Base-by-base conservation (phyloP, 2,888 invertebrate genomes). In the Caenorhabditis drosophilae region DNA sequence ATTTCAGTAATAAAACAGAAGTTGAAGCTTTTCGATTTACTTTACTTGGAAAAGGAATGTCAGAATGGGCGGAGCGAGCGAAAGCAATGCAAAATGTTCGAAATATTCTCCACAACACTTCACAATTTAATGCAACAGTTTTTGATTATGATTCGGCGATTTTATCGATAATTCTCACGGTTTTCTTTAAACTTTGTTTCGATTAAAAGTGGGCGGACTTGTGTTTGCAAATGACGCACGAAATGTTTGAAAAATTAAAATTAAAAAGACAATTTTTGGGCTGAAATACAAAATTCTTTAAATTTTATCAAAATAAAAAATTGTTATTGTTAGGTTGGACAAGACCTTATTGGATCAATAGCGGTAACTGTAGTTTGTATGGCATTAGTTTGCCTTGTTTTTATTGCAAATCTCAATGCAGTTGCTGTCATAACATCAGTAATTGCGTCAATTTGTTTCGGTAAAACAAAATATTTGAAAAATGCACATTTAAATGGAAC, bases 51-150 rank as follows among this genome's bases (percentile, higher is more conserved):
- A 56, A 67, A 26, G 75, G 77, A 44, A 78, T 81, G 79, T 67
- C 79, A n/a, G 80, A 82, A 49, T 82, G 82, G 82, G 77, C 75
- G 23, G 73, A 73, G 35, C 47, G 81, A 20, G 81, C 81, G 7
- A 56, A 72, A 36, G 67, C 68, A 7, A 66, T 74, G 55, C 58
- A 67, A 15, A 45, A 68, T 18, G 58, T 70, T 20, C 60, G 73
- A 23, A 48, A 51, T 4, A 58, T 61, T 20, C 67, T 73, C 20
- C 42, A 60, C 44, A 44, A 56, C 16, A 73, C 67, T 36, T 64
- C 72, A 3, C 52, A 71, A 23, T 80, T 79, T 67, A 80, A 81
- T 38, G 80, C 82, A 6, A 78, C 78, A 2, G 62, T 82, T 2
- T 79, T 76, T 56, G 82, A 82, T 47, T 79, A 73, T 16, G 82